These are phyloP conservation scores for Danaus melanippus DNA, from an alignment of 1,140 invertebrate species.

Conservation along the genomic window DNA sequence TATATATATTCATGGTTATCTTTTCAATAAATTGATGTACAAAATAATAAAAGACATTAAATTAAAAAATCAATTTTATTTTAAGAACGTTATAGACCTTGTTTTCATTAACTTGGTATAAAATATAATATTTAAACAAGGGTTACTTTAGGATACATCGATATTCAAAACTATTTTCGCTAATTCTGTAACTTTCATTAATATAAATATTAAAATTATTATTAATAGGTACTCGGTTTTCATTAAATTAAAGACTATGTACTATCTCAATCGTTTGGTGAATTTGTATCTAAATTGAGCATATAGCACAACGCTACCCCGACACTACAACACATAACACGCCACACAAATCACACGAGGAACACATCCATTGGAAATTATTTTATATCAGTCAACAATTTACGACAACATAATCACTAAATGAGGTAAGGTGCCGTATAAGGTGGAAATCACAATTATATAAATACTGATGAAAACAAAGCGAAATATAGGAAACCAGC, in stretches of 20 bases:
- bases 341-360: slow-evolving; percentile 60
- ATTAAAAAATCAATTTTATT: slow-evolving; percentile 44
- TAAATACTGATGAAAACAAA: slow-evolving; percentile 64
- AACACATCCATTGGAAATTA: slow-evolving; percentile 67
- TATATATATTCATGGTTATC: not conserved
- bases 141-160: slow-evolving; percentile 36
- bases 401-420: slow-evolving; percentile 61
- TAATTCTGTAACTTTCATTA: slow-evolving; percentile 65
- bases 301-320: slow-evolving; percentile 70
- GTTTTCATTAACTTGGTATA: slow-evolving; percentile 41
- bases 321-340: slow-evolving; percentile 52
- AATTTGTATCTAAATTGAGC: slow-evolving; percentile 71
- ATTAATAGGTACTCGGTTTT: slow-evolving; percentile 69
- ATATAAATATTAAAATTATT: slow-evolving; percentile 71
- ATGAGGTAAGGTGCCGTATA: slow-evolving; percentile 64
- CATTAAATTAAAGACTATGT: slow-evolving; percentile 68
- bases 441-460: slow-evolving; percentile 62
- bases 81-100: slow-evolving; percentile 44
- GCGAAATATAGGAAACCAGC: slow-evolving; percentile 18
- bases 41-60: slow-evolving; percentile 17
- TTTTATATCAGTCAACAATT: slow-evolving; percentile 65
- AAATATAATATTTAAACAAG: slow-evolving; percentile 45
- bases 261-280: slow-evolving; percentile 68
- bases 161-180: slow-evolving; percentile 49
- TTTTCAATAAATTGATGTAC: not conserved